phyloP scores from a whole-genome alignment of 1,140 invertebrate species.

The Zophobas atratus region DNA sequence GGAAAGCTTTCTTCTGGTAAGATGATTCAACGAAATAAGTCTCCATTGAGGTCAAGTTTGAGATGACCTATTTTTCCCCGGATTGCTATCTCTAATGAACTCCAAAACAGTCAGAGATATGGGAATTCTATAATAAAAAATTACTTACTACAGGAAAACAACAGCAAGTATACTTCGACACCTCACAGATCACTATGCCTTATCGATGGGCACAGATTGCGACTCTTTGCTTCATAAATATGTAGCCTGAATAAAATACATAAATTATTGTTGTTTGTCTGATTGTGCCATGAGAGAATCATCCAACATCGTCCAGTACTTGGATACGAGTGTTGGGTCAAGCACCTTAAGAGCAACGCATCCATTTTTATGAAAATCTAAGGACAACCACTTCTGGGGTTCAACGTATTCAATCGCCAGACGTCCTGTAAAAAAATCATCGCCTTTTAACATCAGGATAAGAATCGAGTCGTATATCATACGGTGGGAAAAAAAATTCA shows the following conservation, averaged over 20 bases:
- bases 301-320: slow-evolving; percentile 33
- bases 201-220: not conserved
- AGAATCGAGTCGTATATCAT: slow-evolving; percentile 20
- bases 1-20: slow-evolving; percentile 14
- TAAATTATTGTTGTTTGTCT: slow-evolving; percentile 28
- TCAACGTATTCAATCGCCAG: slow-evolving; percentile 50
- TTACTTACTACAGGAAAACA: not conserved
- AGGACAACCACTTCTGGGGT: slow-evolving; percentile 52
- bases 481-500: slow-evolving; percentile 7
- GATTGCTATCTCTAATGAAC: slow-evolving; percentile 4
- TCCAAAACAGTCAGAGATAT: not conserved
- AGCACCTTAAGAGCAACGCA: slow-evolving; percentile 51
- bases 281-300: slow-evolving; percentile 16
- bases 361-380: slow-evolving; percentile 57
- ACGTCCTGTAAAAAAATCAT: slow-evolving; percentile 39
- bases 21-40: not conserved
- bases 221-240: slow-evolving; percentile 22
- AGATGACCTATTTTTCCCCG: slow-evolving; percentile 26
- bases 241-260: slow-evolving; percentile 32
- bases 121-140: not conserved
- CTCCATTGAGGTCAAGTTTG: slow-evolving; percentile 14
- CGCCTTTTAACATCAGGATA: slow-evolving; percentile 26
- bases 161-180: no score
- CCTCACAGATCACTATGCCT: not conserved
- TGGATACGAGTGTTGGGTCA: slow-evolving; percentile 43